Base-by-base conservation (phyloP, 2,888 invertebrate species). In the Diplazon laetatorius region DNA sequence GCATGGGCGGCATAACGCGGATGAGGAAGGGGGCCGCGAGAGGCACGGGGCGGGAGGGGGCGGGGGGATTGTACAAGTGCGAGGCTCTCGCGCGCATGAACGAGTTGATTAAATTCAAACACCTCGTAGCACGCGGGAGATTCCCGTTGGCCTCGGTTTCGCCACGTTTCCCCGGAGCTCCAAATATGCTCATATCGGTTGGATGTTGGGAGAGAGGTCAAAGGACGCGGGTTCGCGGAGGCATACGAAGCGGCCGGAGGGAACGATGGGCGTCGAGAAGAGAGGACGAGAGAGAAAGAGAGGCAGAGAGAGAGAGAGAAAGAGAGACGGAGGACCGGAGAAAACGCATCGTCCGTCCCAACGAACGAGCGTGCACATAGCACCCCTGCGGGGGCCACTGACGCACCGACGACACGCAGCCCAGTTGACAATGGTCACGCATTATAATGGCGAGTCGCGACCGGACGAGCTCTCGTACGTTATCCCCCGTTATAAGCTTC, bases 81-180 rank as follows among this genome's bases (percentile, higher is more conserved):
- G 84, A 85, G 87, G 84, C 81, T 85, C 83, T 82, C 83, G 83
- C 83, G 85, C 88, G 88, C 90, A 89, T 87, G 87, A 89, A 84
- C 87, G 86, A 85, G 89, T 90, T 90, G 90, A 91, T 91, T 90
- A 90, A 90, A 90, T 91, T 90, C 90, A 89, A 90, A 91, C 91
- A 89, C 89, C 89, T 89, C 86, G 86, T 84, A 86, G 84, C 85
- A 75, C 85, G 88, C 85, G 88, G 86, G n/a, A n/a, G n/a, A 89
- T 88, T 84, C 89, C 89, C 42, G 18, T 42, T 55, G 55, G 68
- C 52, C 55, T 57, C 68, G 72, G 72, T 68, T 77, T 52, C 68
- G 35, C 52, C 42, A 20, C 60, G 30, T 30, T 63, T 62, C 44
- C 62, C 35, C 55, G 35, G 85, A 87, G 87, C 84, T 63, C 88